Evolutionary conservation across 2,797 vertebrate genomes (phyloP).

Genomic region (Odontamblyopus rebecca): DNA sequence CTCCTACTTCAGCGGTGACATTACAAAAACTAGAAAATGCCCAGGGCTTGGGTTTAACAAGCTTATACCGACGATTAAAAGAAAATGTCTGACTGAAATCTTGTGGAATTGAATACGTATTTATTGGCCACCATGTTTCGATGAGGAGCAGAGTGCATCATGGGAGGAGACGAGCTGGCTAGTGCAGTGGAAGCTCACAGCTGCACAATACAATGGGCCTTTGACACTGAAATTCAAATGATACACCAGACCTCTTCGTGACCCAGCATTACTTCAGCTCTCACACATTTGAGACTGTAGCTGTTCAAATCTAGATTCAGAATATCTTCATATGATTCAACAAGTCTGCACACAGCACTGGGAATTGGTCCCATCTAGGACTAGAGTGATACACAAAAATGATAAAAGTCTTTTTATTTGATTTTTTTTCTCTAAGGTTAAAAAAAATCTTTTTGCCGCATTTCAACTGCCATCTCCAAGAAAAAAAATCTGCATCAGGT

Average conservation of each 20-base stretch:
- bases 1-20: background rate
- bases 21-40: constrained; percentile 9
- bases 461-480: too few relatives aligned
- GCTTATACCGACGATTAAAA: constrained; percentile 26
- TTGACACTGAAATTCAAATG: constrained; percentile 52
- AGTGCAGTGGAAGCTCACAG: constrained; percentile 43
- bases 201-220: constrained; percentile 69
- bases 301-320: constrained; percentile 4
- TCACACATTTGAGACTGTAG: constrained; percentile 28
- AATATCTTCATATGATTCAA: background rate
- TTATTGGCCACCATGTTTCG: background rate
- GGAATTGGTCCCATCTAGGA: background rate
- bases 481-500: background rate
- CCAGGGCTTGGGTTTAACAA: constrained; percentile 19
- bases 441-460: too few relatives aligned
- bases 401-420: too few relatives aligned
- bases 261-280: constrained; percentile 33
- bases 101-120: background rate
- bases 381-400: background rate
- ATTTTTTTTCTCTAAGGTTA: too few relatives aligned
- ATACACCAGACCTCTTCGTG: constrained; percentile 29
- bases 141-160: constrained; percentile 39
- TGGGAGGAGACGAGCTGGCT: constrained; percentile 19
- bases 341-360: background rate
- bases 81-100: constrained; percentile 22